phyloP scores from a whole-genome alignment of 2,113 vertebrate species.

The Campylomormyrus tamandua region DNA sequence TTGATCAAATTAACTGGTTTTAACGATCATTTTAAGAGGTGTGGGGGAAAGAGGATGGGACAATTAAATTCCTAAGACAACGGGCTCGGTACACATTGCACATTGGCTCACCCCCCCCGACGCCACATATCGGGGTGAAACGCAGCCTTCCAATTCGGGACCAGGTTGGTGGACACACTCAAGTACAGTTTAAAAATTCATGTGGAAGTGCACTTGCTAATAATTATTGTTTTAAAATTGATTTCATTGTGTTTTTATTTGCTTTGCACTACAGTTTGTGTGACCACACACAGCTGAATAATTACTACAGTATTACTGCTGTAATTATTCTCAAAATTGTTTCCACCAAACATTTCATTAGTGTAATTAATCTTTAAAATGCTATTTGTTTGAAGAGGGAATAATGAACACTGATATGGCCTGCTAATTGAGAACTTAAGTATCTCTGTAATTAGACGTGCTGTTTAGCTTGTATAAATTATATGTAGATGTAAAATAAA shows the following conservation, averaged over 20 bases:
- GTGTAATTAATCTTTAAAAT: slow-evolving; percentile 1
- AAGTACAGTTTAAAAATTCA: not conserved
- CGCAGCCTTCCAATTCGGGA: not conserved
- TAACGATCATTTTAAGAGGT: slow-evolving; percentile 78
- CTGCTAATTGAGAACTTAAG: not conserved
- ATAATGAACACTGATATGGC: not conserved
- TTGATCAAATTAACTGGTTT: slow-evolving; percentile 99
- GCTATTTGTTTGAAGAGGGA: not conserved
- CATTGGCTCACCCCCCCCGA: slow-evolving; percentile 70
- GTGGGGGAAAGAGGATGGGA: slow-evolving; percentile 63
- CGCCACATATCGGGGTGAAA: slow-evolving; percentile 53
- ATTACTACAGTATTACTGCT: not conserved
- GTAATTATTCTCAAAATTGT: not conserved
- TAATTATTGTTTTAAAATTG: not conserved
- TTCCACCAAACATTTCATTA: not conserved
- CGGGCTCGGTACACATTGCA: slow-evolving; percentile 58
- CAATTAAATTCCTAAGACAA: slow-evolving; percentile 87
- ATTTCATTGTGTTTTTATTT: not conserved
- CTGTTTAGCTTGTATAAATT: not conserved
- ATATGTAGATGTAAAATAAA: not conserved
- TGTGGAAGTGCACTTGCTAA: not conserved
- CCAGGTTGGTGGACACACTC: not conserved
- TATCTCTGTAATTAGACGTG: not conserved
- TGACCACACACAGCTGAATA: not conserved
- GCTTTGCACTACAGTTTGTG: not conserved